These are phyloP conservation scores for Akabosia matsudoensis DNA, from an alignment of 1,140 invertebrate species.

Conservation along the genomic window DNA sequence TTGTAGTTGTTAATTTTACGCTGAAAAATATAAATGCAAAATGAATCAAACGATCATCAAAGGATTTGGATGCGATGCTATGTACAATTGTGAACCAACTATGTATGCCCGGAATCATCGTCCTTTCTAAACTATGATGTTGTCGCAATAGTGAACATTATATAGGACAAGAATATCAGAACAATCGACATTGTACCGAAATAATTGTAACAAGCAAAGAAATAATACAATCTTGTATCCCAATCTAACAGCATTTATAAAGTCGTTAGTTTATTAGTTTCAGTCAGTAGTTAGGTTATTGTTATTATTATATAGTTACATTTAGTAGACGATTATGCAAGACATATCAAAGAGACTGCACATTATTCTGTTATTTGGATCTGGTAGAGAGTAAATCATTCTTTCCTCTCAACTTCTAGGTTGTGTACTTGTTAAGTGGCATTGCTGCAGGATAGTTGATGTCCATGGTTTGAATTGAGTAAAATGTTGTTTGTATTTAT, in stretches of 20 bases:
- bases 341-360: conserved; percentile 20
- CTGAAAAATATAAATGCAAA: too few species aligned
- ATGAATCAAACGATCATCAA: too few species aligned
- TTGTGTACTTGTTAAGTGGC: background rate
- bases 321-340: conserved; percentile 2
- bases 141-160: background rate
- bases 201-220: background rate
- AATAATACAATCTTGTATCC: background rate
- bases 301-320: too few species aligned
- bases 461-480: background rate
- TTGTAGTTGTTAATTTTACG: too few species aligned
- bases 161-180: background rate
- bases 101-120: too few species aligned
- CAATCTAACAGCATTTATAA: conserved; percentile 3
- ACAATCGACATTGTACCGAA: background rate
- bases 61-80: too few species aligned
- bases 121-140: too few species aligned
- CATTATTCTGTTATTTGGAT: conserved; percentile 4
- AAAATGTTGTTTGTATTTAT: background rate
- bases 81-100: too few species aligned
- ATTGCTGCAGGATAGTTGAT: background rate
- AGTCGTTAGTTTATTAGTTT: background rate
- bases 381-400: background rate
- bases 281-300: background rate
- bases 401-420: conserved; percentile 4